phyloP scores from a whole-genome alignment of 2,888 invertebrate genomes.

The Entomobrya multifasciata region DNA sequence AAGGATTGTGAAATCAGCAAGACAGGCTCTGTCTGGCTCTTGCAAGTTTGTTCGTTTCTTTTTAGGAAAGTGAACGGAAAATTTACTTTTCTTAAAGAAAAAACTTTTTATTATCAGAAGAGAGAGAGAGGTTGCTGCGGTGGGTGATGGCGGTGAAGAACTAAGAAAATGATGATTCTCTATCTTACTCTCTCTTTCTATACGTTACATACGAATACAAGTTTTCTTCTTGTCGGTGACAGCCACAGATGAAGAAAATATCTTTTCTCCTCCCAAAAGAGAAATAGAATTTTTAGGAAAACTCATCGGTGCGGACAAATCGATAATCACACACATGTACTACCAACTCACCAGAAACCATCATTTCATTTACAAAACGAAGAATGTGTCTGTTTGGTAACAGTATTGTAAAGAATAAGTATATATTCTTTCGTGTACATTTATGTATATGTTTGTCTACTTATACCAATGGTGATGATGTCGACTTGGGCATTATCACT shows the following conservation, averaged over 20 bases:
- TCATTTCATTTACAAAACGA: constrained; percentile 32
- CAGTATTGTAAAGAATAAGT: background rate
- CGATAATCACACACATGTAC: constrained; percentile 60
- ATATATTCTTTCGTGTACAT: background rate
- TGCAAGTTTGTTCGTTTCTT: background rate
- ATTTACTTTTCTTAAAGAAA: constrained; percentile 17
- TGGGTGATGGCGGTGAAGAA: background rate
- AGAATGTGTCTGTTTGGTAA: constrained; percentile 25
- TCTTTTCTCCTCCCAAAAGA: constrained; percentile 30
- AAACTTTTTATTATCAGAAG: background rate
- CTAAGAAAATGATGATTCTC: background rate
- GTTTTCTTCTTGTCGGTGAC: constrained; percentile 54
- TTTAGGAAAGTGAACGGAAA: constrained; percentile 12
- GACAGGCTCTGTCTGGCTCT: background rate
- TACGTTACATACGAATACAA: constrained; percentile 1
- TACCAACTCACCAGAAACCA: background rate
- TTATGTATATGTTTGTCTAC: background rate
- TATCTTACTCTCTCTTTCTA: background rate
- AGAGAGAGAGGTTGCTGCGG: background rate
- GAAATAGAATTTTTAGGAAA: constrained; percentile 20
- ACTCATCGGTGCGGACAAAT: constrained; percentile 61
- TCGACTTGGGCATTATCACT: constrained; percentile 69
- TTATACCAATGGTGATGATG: constrained; percentile 13
- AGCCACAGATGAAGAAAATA: constrained; percentile 53
- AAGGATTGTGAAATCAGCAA: constrained; percentile 13